Base-by-base conservation (phyloP, 2,113 vertebrate genomes). In the Perca flavescens region DNA sequence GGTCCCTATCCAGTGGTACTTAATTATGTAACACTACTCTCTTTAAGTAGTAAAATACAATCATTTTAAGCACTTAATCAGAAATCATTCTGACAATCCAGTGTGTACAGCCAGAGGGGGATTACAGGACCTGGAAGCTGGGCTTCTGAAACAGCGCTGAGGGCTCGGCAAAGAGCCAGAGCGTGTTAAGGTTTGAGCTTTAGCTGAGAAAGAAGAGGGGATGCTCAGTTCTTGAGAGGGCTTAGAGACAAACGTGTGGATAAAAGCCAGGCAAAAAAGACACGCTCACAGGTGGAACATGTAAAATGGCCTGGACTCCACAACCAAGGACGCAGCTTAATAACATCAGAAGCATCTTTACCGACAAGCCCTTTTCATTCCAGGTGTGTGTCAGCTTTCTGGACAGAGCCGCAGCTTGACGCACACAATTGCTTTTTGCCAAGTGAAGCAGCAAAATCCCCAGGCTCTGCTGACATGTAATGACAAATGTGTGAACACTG, bases 401-500 rank as follows among this genome's bases (percentile, higher is more conserved):
- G 14, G 8, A 61, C 61, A 46, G 57, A 73, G 78, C 40, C n/a
- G 34, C 69, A 64, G 81, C 79, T 89, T 78, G 70, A 85, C 60
- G 65, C 79, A 68, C 72, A 77, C 82, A 79, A 73, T 77, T 90
- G 84, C 84, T 86, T 90, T 92, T 92, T 90, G 83, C 74, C 83
- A 89, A 92, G 75, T 86, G 79, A 86, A 81, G 81, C 88, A 76
- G 79, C 82, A 80, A 84, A 80, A 86, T 86, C 88, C 84, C 88
- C 66, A 31, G 70, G 66, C 74, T 49, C 66, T 25, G 74, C 82
- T 86, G 79, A 91, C 82, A 86, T 25, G 77, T 63, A 77, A 87
- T 92, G 85, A 92, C 86, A 88, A 89, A 88, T 86, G 88, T 89
- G 86, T 74, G 82, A 93, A 89, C 86, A 21, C 88, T 74, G 60